Base-by-base conservation (phyloP, 2,888 invertebrate genomes). In the Ennomos erosarius region DNA sequence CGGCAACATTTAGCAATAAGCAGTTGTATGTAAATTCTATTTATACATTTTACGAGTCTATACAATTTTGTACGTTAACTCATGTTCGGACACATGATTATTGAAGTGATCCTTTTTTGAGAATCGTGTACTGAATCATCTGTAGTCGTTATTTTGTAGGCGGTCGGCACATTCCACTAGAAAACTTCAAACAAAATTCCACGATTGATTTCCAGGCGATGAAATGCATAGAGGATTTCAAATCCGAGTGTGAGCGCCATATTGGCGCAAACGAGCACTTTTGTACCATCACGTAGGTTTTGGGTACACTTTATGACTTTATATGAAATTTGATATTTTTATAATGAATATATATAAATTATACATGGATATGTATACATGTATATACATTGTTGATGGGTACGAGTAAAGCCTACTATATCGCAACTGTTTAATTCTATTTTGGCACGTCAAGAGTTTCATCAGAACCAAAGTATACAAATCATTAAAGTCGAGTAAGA, bases 231-330 rank as follows among this genome's bases (percentile, higher is more conserved):
- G 85, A 80, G 90, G 90, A 90, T 89, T 88, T 81, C 82, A 85
- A 87, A 88, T 90, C 88, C 89, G 78, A 80, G 85, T 82, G 85
- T 81, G 70, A 78, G 77, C 87, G 84, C 88, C 85, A 82, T 90
- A 86, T 90, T 88, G 88, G 90, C 86, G 90, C 82, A 71, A 75
- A 71, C 70, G 78, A 84, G 79, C 86, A 88, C 89, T 85, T 90
- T 90, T 88, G 90, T 90, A 91, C 91, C 91, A 90, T 87, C 89
- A 88, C 88, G 91, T 92, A 92, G 91, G 90, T 91, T 92, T 92
- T 92, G 92, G 92, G 92, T 92, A 92, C 92, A 91, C 90, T 92
- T 92, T 92, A 90, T 90, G 90, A 90, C 91, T 92, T 92, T 92
- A 91, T 91, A 92, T 91, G 84, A 92, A 92, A 91, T 90, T 91